These are phyloP conservation scores for Mastigias papua DNA, from an alignment of 30 jellyfish, hydroid and myxozoan genomes.

Conservation along the genomic window DNA sequence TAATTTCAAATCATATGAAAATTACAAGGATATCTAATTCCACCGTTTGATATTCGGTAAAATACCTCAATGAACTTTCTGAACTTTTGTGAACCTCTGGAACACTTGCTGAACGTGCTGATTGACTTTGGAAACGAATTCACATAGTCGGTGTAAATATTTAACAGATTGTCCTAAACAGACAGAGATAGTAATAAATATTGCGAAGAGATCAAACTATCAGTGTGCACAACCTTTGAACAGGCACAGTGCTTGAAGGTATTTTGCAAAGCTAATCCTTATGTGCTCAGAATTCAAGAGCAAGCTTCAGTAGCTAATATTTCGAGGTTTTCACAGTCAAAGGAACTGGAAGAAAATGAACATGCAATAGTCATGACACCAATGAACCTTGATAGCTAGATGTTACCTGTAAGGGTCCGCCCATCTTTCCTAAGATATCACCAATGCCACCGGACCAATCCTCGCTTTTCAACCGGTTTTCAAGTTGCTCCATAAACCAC, in stretches of 20 bases:
- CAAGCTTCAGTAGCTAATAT: too few species aligned
- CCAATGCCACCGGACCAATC: constrained; percentile 93
- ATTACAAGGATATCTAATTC: too few species aligned
- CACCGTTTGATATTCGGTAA: neutral
- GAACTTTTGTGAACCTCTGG: constrained; percentile 92
- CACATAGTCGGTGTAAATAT: constrained; percentile 87
- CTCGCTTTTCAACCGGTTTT: constrained; percentile 85
- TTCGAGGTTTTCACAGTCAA: too few species aligned
- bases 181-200: neutral
- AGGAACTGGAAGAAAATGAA: too few species aligned
- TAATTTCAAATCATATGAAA: too few species aligned
- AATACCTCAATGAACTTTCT: constrained; percentile 89
- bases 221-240: too few species aligned
- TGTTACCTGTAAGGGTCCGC: constrained; percentile 75
- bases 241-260: too few species aligned
- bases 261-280: too few species aligned
- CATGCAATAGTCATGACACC: too few species aligned
- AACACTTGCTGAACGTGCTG: constrained; percentile 90
- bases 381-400: too few species aligned
- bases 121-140: constrained; percentile 94
- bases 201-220: neutral
- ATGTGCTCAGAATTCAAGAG: too few species aligned
- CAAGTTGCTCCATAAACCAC: constrained; percentile 90
- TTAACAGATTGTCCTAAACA: constrained; percentile 73
- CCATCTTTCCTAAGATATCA: constrained; percentile 91